Base-by-base conservation (phyloP, 2,113 vertebrate genomes). In the Sinocyclocheilus rhinocerous region DNA sequence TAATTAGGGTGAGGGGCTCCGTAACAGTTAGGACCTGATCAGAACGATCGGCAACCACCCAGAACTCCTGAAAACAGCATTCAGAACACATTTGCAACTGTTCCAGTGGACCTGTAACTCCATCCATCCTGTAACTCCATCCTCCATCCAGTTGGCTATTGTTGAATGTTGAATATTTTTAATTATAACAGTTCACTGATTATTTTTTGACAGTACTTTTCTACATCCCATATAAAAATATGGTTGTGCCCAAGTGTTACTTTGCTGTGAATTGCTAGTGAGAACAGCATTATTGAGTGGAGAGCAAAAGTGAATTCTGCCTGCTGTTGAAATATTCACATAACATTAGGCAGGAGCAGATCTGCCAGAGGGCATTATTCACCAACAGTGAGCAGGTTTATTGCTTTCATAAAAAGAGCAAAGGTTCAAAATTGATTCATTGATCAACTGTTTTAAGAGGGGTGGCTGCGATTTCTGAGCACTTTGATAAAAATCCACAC, bases 311-410 rank as follows among this genome's bases (percentile, higher is more conserved):
- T 57, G 77, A 83, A 87, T 89, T 86, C 85, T 90, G 55, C 85
- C 90, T 87, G 89, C 69, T 88, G 72, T 88, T 90, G 13, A 89
- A 92, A 92, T 92, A 48, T 48, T 93, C 91, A 91, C 90, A 90
- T 92, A 90, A 90, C 90, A 89, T 88, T 91, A 90, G 90, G 92
- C 75, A 92, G 86, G 83, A 93, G 92, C 91, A 88, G 93, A 92
- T 94, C 89, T 91, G 90, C 94, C 93, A 81, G 89, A 88, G 93
- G 92, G 93, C 86, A 90, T 88, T 85, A 50, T 93, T 92, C 90
- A 83, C 29, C 4, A 57, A 55, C 63, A 75, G 59, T 72, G 24
- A 75, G 69, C 70, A 81, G 83, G 52, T 91, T 0, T 85, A 79
- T 11, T 85, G 88, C 87, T 89, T 89, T 91, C 86, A 88, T 90